phyloP scores from a whole-genome alignment of 2,113 vertebrate species.

The Tragelaphus strepsiceros region DNA sequence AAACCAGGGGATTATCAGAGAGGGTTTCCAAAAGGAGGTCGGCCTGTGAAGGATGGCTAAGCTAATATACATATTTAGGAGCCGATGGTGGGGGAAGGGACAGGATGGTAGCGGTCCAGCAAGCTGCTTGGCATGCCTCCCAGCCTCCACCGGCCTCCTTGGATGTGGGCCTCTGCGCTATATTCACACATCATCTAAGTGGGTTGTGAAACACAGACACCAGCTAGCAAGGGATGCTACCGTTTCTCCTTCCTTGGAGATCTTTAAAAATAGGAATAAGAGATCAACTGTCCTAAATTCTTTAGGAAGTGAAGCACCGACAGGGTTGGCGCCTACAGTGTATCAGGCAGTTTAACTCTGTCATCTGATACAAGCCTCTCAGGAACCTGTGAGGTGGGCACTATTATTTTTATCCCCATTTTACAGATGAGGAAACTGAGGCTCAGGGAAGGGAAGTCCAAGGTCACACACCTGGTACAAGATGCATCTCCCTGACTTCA shows the following conservation, averaged over 20 bases:
- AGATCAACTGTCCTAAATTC: slow-evolving; percentile 60
- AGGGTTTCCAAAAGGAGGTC: neutral
- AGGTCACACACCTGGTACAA: neutral
- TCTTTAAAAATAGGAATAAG: slow-evolving; percentile 69
- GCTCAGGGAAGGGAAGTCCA: neutral
- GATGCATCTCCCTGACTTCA: neutral
- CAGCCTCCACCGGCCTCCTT: slow-evolving; percentile 67
- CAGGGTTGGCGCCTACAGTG: neutral
- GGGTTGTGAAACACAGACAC: slow-evolving; percentile 68
- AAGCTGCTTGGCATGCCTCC: slow-evolving; percentile 66
- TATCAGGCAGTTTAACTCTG: neutral
- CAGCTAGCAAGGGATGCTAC: slow-evolving; percentile 60
- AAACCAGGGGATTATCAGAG: neutral
- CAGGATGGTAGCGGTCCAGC: slow-evolving; percentile 48
- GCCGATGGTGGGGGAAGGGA: slow-evolving; percentile 41
- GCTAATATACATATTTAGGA: slow-evolving; percentile 41
- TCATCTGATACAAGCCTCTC: neutral
- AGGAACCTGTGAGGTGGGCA: neutral
- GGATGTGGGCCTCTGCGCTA: slow-evolving; percentile 70
- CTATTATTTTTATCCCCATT: neutral
- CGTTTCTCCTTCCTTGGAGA: slow-evolving; percentile 71
- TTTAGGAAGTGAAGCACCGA: slow-evolving; percentile 33
- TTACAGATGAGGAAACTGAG: neutral
- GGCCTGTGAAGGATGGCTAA: neutral
- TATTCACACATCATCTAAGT: slow-evolving; percentile 70